Base-by-base conservation (phyloP, 2,797 vertebrate species). In the Sarcoramphus papa region DNA sequence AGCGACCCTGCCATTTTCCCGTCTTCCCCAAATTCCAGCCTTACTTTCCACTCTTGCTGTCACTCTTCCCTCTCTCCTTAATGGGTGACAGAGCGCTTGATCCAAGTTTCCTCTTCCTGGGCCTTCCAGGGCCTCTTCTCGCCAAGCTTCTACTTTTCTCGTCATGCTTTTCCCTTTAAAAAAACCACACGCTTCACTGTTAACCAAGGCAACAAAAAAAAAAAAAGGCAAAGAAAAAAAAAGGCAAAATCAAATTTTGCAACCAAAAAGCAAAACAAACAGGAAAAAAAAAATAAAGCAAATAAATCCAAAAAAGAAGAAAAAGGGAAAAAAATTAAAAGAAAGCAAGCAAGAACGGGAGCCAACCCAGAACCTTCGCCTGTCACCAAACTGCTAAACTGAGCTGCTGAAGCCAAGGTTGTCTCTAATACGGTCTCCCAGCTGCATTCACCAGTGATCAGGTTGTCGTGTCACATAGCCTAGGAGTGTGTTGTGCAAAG, bases 91-190 rank as follows among this genome's bases (percentile, higher is more conserved):
- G 96, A 97, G 98, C 80, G 86, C 97, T 98, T 86, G 97, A 97
- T 98, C 98, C 98, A 97, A 98, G 99, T 95, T 99, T 99, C 97
- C 99, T 99, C 98, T 99, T 99, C 97, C 99, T 98, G 69, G 99
- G 99, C 98, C 99, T 98, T 94, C 99, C 99, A 89, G 99, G 98
- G 97, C 99, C 99, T 94, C 99, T 98, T 97, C 99, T 98, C 60
- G 98, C 98, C 96, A 99, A 98, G 97, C 98, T 99, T 98, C 98
- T 98, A 98, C 98, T 99, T 98, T 99, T 99, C 88, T 99, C 99
- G 95, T 99, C 99, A 98, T 98, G 98, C 97, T 98, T 99, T 98
- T 99, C 99, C 98, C 99, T 99, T 98, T 95, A 98, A 98, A 97
- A 98, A 98, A 98, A 98, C 97, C 97, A 98, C 97, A 98, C 96